Percentiles rank a stretch among this genome's conserved stretches.
These are phyloP conservation scores for Scolanthus callimorphus DNA, from an alignment of 92 coral and sea anemone species.

Conservation along the genomic window DNA sequence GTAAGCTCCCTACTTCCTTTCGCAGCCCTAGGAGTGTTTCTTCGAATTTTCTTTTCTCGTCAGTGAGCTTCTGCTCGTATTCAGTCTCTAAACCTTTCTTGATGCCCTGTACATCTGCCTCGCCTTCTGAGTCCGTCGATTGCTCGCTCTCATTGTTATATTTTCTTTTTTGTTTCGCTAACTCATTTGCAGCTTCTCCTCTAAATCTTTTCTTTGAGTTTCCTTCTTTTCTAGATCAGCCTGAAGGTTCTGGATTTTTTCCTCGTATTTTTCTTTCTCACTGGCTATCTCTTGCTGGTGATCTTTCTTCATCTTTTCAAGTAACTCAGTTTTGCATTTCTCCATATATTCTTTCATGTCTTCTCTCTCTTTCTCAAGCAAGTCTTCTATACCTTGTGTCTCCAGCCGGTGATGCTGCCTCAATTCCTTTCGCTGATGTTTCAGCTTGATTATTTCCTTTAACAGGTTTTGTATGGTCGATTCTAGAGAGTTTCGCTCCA, in stretches of 20 bases:
- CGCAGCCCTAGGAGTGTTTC: conserved; percentile 71
- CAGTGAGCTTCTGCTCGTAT: conserved; percentile 62
- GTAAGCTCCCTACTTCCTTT: conserved; percentile 63
- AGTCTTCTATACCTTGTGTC: conserved; percentile 56
- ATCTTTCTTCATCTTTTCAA: conserved; percentile 56
- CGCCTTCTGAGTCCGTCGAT: conserved; percentile 8
- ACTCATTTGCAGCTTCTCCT: conserved; percentile 25
- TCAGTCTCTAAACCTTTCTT: conserved; percentile 59
- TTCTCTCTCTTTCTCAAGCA: conserved; percentile 56
- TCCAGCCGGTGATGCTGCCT: conserved; percentile 66
- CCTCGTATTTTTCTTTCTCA: conserved; percentile 55
- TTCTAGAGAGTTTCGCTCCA: conserved; percentile 57
- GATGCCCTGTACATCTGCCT: conserved; percentile 27
- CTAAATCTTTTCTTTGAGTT: conserved; percentile 45
- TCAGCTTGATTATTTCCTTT: conserved; percentile 72
- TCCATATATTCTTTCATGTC: conserved; percentile 62
- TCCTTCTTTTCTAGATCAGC: conserved; percentile 47
- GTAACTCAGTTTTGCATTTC: conserved; percentile 47
- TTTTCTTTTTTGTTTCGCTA: too few species aligned
- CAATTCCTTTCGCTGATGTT: conserved; percentile 78
- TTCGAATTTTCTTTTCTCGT: conserved; percentile 65
- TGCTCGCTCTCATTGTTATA: conserved; percentile 54
- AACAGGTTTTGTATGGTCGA: conserved; percentile 66
- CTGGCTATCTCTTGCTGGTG: conserved; percentile 36
- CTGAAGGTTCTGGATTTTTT: conserved; percentile 42